phyloP scores from a whole-genome alignment of 2,797 vertebrate genomes.

The Hydrophis major region DNA sequence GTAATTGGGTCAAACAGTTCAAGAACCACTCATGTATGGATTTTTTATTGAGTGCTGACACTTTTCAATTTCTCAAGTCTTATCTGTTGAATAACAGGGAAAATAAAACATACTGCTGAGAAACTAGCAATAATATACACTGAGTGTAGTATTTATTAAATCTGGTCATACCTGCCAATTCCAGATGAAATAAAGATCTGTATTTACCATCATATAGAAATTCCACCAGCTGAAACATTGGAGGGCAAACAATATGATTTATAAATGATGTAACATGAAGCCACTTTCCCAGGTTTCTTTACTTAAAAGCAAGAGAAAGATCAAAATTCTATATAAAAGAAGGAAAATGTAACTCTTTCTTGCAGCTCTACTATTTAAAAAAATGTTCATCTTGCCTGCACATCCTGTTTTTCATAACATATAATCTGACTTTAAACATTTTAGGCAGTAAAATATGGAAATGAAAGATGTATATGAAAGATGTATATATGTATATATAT shows the following conservation, averaged over 20 bases:
- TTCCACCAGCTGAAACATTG: not conserved
- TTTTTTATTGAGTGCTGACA: not conserved
- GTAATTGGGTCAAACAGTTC: not conserved
- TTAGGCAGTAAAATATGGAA: too few relatives aligned
- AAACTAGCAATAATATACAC: not conserved
- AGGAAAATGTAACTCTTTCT: not conserved
- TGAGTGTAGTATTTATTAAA: not conserved
- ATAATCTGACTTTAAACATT: not conserved
- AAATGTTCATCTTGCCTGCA: not conserved
- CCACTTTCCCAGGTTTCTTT: not conserved
- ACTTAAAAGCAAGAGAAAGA: not conserved
- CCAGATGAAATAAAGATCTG: not conserved
- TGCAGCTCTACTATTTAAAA: not conserved
- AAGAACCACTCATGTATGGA: not conserved
- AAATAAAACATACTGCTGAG: not conserved
- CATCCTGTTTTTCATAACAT: not conserved
- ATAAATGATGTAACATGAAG: not conserved
- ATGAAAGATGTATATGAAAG: too few relatives aligned
- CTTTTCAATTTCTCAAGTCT: not conserved
- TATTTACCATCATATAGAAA: not conserved
- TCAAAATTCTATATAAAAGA: not conserved
- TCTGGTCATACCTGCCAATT: not conserved
- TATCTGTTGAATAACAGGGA: not conserved
- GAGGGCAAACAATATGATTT: not conserved
- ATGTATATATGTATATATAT: too few relatives aligned